Evolutionary conservation across 1,140 invertebrate genomes (phyloP).

Genomic region (Triops cancriformis): DNA sequence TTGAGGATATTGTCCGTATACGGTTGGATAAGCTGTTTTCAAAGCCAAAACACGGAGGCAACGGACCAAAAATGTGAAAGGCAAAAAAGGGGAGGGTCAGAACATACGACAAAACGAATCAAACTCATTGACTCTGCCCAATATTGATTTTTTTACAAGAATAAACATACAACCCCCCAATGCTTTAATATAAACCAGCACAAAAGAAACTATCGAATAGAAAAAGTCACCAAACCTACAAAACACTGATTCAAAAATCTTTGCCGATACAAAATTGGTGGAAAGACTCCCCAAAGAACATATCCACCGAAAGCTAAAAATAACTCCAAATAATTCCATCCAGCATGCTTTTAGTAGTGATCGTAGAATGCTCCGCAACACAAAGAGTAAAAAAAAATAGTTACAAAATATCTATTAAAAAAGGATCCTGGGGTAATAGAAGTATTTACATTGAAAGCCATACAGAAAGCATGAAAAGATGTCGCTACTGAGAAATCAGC

Average conservation of each 20-base stretch:
- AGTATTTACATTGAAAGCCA: background rate
- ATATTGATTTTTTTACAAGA: no score
- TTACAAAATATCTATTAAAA: background rate
- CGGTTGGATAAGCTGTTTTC: constrained; percentile 85
- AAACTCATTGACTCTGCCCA: background rate
- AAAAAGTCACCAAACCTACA: no score
- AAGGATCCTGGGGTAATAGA: background rate
- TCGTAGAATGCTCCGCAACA: background rate
- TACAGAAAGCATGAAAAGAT: background rate
- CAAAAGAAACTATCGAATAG: no score
- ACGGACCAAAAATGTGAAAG: constrained; percentile 18
- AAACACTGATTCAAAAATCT: no score
- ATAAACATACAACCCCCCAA: no score
- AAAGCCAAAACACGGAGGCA: constrained; percentile 45
- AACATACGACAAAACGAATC: constrained; percentile 16
- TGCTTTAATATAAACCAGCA: no score
- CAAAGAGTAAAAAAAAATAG: background rate
- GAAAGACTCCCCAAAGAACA: no score
- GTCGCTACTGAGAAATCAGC: background rate
- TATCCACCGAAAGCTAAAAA: background rate
- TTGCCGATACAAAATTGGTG: no score
- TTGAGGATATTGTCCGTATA: constrained; percentile 92
- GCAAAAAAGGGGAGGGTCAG: background rate
- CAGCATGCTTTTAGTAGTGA: background rate
- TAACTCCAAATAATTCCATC: no score